Evolutionary conservation across 2,797 vertebrate species (phyloP).

Genomic region (Oryzias sinensis): DNA sequence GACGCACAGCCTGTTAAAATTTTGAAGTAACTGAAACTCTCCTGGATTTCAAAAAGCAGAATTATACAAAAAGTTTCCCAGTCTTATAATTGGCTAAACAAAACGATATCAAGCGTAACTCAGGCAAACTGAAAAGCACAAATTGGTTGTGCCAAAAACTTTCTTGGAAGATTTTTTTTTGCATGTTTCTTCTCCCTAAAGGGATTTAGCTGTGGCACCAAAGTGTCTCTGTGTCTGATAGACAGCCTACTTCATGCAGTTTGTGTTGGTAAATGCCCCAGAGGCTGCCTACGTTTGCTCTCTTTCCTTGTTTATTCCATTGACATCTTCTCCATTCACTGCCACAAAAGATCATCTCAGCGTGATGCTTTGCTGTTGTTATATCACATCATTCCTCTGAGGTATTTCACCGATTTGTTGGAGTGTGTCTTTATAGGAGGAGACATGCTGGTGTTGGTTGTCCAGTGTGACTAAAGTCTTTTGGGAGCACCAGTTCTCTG

Average conservation of each 20-base stretch:
- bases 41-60: conserved; percentile 23
- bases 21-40: conserved; percentile 47
- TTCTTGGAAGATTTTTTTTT: conserved; percentile 13
- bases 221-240: conserved; percentile 37
- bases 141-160: conserved; percentile 36
- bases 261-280: conserved; percentile 43
- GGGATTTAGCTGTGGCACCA: conserved; percentile 33
- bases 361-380: conserved; percentile 50
- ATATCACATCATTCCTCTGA: conserved; percentile 46
- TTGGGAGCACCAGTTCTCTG: background rate
- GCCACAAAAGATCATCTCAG: conserved; percentile 40
- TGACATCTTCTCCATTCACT: conserved; percentile 43
- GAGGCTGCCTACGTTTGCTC: conserved; percentile 39
- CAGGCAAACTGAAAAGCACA: conserved; percentile 37
- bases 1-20: conserved; percentile 23
- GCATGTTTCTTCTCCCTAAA: conserved; percentile 16
- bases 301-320: conserved; percentile 54
- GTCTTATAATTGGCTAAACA: background rate
- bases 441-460: background rate
- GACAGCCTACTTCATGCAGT: conserved; percentile 53
- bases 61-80: conserved; percentile 13
- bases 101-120: conserved; percentile 22
- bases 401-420: conserved; percentile 31
- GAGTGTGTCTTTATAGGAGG: conserved; percentile 3
- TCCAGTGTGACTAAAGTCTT: background rate